Conservation (phyloP, 2,797 vertebrate species). For the Microctenopoma stevenorrisi region DNA sequence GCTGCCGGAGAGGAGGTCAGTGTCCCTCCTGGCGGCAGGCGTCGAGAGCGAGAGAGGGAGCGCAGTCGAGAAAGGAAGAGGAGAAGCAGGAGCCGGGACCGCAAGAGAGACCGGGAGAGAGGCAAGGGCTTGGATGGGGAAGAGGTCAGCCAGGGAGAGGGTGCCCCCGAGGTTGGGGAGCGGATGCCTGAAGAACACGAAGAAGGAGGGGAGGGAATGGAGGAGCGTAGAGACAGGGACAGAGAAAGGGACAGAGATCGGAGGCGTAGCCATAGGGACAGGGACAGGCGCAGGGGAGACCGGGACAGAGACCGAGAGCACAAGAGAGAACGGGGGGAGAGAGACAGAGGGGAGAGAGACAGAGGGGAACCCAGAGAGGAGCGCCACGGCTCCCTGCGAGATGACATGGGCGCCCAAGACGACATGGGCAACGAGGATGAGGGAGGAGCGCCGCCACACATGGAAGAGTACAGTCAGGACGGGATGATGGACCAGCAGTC, state of each 20-base stretch:
- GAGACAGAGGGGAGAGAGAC: slow-evolving; percentile 75
- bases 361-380: slow-evolving; percentile 81
- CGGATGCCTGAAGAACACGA: slow-evolving; percentile 72
- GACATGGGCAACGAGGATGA: slow-evolving; percentile 77
- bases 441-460: slow-evolving; percentile 58
- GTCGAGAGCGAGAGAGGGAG: slow-evolving; percentile 80
- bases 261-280: slow-evolving; percentile 84
- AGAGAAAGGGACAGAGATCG: slow-evolving; percentile 84
- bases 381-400: slow-evolving; percentile 72
- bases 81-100: slow-evolving; percentile 80
- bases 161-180: slow-evolving; percentile 60
- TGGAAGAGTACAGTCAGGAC: slow-evolving; percentile 87
- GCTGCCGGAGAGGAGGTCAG: slow-evolving; percentile 51
- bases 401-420: slow-evolving; percentile 73
- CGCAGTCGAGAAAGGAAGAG: slow-evolving; percentile 84
- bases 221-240: slow-evolving; percentile 83
- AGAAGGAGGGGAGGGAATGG: slow-evolving; percentile 82
- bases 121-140: slow-evolving; percentile 83
- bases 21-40: slow-evolving; percentile 44
- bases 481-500: slow-evolving; percentile 88
- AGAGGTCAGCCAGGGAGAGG: slow-evolving; percentile 65
- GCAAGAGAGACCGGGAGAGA: slow-evolving; percentile 86
- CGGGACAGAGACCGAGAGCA: slow-evolving; percentile 89
- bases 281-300: slow-evolving; percentile 85
- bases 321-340: slow-evolving; percentile 85